Percentiles rank a stretch among this genome's conserved stretches.
Evolutionary conservation across 2,888 invertebrate genomes (phyloP).

Genomic region (Pediacus dermestoides): DNA sequence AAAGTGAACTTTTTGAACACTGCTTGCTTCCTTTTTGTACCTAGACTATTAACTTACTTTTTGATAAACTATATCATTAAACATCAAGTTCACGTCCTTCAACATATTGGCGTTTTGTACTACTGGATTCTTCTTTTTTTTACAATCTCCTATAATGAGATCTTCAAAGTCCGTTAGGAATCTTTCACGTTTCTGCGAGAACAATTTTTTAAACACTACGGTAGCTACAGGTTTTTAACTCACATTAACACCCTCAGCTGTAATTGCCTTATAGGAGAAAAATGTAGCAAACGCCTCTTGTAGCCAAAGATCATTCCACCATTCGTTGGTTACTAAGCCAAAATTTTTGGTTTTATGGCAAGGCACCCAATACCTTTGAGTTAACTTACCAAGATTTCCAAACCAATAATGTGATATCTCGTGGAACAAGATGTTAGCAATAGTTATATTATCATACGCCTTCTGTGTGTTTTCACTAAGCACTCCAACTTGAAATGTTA

Average conservation of each 20-base stretch:
- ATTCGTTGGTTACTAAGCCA: constrained; percentile 36
- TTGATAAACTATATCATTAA: neutral
- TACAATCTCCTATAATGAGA: constrained; percentile 1
- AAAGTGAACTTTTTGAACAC: too few relatives aligned
- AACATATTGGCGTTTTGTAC: neutral
- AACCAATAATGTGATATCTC: constrained; percentile 39
- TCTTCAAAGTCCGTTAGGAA: too few relatives aligned
- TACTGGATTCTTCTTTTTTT: neutral
- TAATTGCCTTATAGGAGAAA: constrained; percentile 2
- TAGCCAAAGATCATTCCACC: constrained; percentile 39
- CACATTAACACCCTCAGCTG: too few relatives aligned
- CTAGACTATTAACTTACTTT: too few relatives aligned
- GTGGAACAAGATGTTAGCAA: constrained; percentile 29
- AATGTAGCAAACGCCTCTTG: constrained; percentile 37
- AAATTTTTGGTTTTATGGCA: too few relatives aligned
- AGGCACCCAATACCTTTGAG: neutral
- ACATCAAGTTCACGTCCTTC: neutral
- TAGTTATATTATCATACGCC: constrained; percentile 22
- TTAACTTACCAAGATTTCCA: constrained; percentile 35
- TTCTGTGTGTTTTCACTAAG: constrained; percentile 14
- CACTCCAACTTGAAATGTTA: constrained; percentile 31
- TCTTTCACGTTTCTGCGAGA: too few relatives aligned
- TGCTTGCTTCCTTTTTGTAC: too few relatives aligned
- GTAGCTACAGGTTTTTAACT: too few relatives aligned
- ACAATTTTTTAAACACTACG: too few relatives aligned